Evolutionary conservation across 2,113 vertebrate species (phyloP).

Genomic region (Triplophysa dalaica): DNA sequence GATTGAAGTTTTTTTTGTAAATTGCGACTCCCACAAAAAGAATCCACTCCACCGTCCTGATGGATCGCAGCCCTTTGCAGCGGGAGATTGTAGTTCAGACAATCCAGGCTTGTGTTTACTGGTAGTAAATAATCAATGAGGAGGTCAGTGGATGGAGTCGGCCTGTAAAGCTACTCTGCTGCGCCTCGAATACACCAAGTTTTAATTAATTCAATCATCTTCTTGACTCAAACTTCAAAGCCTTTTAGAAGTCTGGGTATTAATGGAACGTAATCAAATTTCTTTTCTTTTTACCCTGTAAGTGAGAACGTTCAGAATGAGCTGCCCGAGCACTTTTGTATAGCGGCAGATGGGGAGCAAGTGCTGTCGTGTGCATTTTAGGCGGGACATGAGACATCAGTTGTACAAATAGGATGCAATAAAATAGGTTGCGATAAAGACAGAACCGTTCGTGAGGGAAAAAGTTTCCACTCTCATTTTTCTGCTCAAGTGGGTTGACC

Average conservation of each 20-base stretch:
- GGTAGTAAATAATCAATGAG: constrained; percentile 72
- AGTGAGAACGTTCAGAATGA: neutral
- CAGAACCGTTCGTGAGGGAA: no score
- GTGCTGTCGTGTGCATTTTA: constrained; percentile 6
- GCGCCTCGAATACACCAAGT: constrained; percentile 59
- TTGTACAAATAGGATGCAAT: no score
- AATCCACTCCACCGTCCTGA: constrained; percentile 6
- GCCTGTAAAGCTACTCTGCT: constrained; percentile 60
- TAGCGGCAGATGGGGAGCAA: neutral
- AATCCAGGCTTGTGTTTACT: constrained; percentile 52
- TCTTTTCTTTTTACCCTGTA: constrained; percentile 19
- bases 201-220: constrained; percentile 74
- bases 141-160: constrained; percentile 49
- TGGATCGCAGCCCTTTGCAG: constrained; percentile 56
- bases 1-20: constrained; percentile 30
- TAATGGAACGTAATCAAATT: constrained; percentile 57
- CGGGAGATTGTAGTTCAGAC: constrained; percentile 46
- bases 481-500: no score
- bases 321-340: neutral
- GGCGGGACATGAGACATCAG: neutral
- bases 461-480: no score
- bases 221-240: constrained; percentile 62
- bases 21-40: constrained; percentile 28
- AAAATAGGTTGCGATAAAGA: no score
- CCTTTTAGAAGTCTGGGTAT: constrained; percentile 64